Conservation (phyloP, 2,888 invertebrate species). For the Masnerella sp. region DNA sequence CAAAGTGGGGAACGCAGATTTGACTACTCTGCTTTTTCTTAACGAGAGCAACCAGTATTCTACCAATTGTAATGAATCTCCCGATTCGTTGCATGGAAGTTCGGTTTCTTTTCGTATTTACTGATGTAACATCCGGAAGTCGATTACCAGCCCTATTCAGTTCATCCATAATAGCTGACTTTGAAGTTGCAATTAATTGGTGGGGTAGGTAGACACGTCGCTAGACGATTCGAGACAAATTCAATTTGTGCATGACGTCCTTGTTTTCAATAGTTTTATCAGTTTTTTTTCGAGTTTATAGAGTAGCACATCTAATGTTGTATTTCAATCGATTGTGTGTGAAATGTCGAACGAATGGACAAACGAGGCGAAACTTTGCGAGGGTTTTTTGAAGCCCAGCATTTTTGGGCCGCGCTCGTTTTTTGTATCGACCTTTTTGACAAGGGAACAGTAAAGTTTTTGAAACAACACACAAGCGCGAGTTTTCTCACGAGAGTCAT, state of each 20-base stretch:
- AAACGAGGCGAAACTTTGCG: conserved; percentile 51
- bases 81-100: conserved; percentile 65
- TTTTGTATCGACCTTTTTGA: conserved; percentile 59
- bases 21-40: conserved; percentile 45
- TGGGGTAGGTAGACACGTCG: conserved; percentile 6
- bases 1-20: no score
- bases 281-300: conserved; percentile 36
- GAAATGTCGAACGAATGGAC: conserved; percentile 49
- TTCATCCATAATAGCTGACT: no score
- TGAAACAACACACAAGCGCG: conserved; percentile 61
- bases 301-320: conserved; percentile 36
- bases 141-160: no score
- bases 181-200: conserved; percentile 5
- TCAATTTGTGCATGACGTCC: conserved; percentile 34
- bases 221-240: not conserved
- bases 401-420: conserved; percentile 45
- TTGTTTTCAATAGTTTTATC: conserved; percentile 28
- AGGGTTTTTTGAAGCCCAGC: conserved; percentile 45
- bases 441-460: conserved; percentile 14
- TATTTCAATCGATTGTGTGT: conserved; percentile 35
- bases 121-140: no score
- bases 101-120: conserved; percentile 63
- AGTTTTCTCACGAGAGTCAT: conserved; percentile 59
- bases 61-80: conserved; percentile 53
- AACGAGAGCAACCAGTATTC: conserved; percentile 27